A percentile compares a stretch with the other conserved stretches of the same genome.
Conservation (phyloP, 2,797 vertebrate genomes). For the Gila robusta region DNA sequence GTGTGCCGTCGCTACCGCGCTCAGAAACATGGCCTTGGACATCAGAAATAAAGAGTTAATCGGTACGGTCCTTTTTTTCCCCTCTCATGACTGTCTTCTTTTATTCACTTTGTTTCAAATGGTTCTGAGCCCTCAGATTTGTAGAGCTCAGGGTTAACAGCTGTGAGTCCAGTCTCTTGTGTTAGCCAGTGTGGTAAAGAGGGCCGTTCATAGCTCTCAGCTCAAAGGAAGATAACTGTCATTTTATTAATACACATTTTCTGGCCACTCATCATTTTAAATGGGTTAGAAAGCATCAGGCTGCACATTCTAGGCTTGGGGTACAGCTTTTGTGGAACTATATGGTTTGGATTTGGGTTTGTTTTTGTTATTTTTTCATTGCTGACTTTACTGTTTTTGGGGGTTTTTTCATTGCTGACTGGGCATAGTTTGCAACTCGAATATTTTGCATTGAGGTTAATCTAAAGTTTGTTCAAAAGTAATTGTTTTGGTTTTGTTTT, state of each 20-base stretch:
- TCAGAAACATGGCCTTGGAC: constrained; percentile 93
- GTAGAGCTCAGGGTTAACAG: constrained; percentile 20
- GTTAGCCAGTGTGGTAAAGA: constrained; percentile 20
- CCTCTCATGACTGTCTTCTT: background rate
- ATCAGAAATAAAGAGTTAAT: constrained; percentile 92
- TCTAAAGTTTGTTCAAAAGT: background rate
- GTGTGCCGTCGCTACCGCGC: constrained; percentile 89
- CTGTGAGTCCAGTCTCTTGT: constrained; percentile 5
- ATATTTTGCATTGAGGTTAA: background rate
- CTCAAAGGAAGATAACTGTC: constrained; percentile 17
- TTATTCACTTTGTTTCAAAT: constrained; percentile 27
- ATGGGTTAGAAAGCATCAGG: background rate
- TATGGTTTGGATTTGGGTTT: background rate
- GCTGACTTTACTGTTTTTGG: background rate
- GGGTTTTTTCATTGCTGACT: background rate
- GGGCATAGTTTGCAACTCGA: background rate
- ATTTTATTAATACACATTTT: constrained; percentile 34
- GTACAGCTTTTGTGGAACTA: background rate
- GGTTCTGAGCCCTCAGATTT: background rate
- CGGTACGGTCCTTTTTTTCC: constrained; percentile 74
- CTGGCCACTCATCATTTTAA: constrained; percentile 22
- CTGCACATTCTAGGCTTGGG: background rate
- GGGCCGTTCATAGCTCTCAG: constrained; percentile 1
- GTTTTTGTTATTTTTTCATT: background rate
- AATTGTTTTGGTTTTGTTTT: background rate